Evolutionary conservation across 2,888 invertebrate genomes (phyloP), one percentile per base, ranked within the genome.

Genomic region (Agapostemon virescens): DNA sequence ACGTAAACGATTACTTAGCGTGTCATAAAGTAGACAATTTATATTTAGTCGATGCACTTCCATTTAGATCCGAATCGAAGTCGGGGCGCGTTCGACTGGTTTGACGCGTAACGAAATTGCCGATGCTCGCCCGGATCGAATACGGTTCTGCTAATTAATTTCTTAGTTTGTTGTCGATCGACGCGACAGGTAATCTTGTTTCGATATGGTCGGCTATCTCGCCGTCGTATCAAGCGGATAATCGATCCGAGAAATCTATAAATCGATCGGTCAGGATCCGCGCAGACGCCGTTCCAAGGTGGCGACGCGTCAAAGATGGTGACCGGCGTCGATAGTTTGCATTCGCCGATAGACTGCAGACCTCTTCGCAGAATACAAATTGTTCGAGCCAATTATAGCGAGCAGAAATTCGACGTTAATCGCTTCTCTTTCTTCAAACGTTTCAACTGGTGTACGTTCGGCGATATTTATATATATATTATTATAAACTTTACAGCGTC

Each of bases 301-400:
- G 85, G 84, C 77, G 69, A 61, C 26, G 11, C 69, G 63, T 74
- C 79, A 66, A 79, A 85, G 83, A 70, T 75, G 72, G 55, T 82
- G 78, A 82, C 84, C 23, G 74, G 75, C 87, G 80, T 80, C 80
- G 84, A 87, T 80, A 58, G 58, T 17, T 58, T 0, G 7, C 7
- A 17, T 1, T n/a, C 23, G 13, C 13, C 52, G 6, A n/a, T 49
- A 49, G 49, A 49, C 2, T 11, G 11, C 11, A 11, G n/a, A 49
- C 11, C 49, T 49, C 49, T 0, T 49, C 11, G 4, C n/a, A 1
- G 9, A 1, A 49, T n/a, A n/a, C 49, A 11, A 49, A n/a, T 49
- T 11, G n/a, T 9, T 1, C 11, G 9, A 38, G 9, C 38, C 11
- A n/a, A 49, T 49, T n/a, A 49, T 4, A 49, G 20, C n/a, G n/a